Conservation (phyloP, 2,113 vertebrate genomes). For the Grus americana region DNA sequence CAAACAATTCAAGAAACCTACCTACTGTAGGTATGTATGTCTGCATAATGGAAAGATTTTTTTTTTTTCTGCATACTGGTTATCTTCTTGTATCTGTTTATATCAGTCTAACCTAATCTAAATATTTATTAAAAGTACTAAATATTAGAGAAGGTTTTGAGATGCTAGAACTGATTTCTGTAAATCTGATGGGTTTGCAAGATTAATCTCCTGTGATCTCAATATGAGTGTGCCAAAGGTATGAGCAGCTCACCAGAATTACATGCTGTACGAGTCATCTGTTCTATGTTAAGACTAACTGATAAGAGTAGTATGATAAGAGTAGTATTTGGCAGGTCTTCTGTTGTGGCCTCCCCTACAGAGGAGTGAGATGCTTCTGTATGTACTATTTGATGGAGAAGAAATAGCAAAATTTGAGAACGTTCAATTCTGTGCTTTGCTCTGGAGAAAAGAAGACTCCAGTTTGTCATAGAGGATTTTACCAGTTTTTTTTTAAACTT, state of each 20-base stretch:
- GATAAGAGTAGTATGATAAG: background rate
- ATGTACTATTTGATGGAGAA: background rate
- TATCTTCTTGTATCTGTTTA: background rate
- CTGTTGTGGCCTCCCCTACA: background rate
- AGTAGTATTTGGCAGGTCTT: background rate
- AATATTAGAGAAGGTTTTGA: background rate
- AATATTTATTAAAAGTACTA: background rate
- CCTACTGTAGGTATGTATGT: background rate
- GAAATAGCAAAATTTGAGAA: background rate
- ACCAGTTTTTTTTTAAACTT: background rate
- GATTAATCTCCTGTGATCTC: background rate
- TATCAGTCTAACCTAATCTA: background rate
- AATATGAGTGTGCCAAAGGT: background rate
- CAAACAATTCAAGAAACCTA: background rate
- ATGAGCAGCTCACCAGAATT: background rate
- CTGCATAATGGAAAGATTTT: background rate
- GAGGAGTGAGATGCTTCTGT: background rate
- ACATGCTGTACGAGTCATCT: background rate
- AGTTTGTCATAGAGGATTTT: background rate
- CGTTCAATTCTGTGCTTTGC: background rate
- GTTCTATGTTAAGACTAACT: background rate
- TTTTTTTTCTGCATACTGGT: background rate
- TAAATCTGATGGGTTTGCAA: background rate
- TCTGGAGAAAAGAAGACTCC: background rate
- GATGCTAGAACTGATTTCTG: background rate